Percentiles rank a stretch among this genome's conserved stretches.
These are phyloP conservation scores for Danaus chrysippus DNA, from an alignment of 2,888 invertebrate genomes.

Conservation along the genomic window DNA sequence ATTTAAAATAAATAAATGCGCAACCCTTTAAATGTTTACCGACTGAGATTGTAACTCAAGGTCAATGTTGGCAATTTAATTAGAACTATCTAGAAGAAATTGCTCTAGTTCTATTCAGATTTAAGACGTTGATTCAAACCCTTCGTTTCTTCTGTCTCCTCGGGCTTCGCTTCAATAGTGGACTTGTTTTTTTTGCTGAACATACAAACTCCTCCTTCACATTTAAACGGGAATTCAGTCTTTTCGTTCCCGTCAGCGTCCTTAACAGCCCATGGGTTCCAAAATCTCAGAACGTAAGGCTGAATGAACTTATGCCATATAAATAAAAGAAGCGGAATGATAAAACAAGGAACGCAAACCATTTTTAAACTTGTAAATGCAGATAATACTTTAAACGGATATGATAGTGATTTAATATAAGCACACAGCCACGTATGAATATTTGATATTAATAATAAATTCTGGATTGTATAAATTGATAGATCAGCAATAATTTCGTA, in stretches of 20 bases:
- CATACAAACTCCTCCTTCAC: conserved; percentile 78
- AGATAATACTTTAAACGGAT: too few species aligned
- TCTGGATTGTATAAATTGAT: too few species aligned
- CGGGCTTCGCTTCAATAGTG: conserved; percentile 35
- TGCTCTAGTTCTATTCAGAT: conserved; percentile 39
- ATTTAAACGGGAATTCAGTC: conserved; percentile 80
- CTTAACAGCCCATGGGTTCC: conserved; percentile 89
- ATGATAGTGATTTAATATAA: too few species aligned
- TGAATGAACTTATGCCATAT: conserved; percentile 92
- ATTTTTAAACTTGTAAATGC: conserved; percentile 55
- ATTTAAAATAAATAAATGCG: conserved; percentile 16
- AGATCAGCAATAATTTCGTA: too few species aligned
- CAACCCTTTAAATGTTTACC: neutral
- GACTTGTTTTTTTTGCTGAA: conserved; percentile 49
- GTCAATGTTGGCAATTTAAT: conserved; percentile 2
- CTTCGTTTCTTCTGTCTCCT: conserved; percentile 22
- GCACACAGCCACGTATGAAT: neutral
- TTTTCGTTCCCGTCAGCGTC: conserved; percentile 78
- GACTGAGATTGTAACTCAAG: neutral
- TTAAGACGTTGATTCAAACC: conserved; percentile 39
- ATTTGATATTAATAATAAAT: too few species aligned
- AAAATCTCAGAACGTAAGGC: conserved; percentile 87
- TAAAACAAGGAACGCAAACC: conserved; percentile 92
- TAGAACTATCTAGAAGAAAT: conserved; percentile 6
- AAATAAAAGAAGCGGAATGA: conserved; percentile 88